A percentile compares a stretch with the other conserved stretches of the same genome.
phyloP scores from a whole-genome alignment of 1,140 invertebrate species.

The Aphidius gifuensis region DNA sequence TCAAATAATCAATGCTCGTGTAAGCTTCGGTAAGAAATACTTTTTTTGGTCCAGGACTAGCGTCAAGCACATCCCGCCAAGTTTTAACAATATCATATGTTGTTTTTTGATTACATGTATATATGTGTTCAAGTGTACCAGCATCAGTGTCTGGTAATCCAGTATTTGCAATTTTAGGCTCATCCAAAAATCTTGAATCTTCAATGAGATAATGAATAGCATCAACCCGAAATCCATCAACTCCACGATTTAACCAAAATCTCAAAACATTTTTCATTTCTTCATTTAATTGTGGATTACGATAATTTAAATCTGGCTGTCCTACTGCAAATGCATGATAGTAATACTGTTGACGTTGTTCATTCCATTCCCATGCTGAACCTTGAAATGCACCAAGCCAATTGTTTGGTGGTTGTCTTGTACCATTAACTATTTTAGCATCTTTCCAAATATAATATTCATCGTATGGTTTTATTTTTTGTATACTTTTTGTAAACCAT shows the following conservation, averaged over 20 bases:
- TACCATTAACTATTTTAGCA: conserved; percentile 36
- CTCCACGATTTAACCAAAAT: conserved; percentile 68
- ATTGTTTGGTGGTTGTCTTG: conserved; percentile 37
- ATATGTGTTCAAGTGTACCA: conserved; percentile 37
- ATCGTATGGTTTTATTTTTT: conserved; percentile 59
- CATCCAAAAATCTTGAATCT: conserved; percentile 42
- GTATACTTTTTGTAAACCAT: conserved; percentile 68
- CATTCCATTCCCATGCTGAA: conserved; percentile 60
- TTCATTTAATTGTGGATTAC: conserved; percentile 54
- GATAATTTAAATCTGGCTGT: conserved; percentile 72
- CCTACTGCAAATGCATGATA: conserved; percentile 61
- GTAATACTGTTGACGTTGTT: conserved; percentile 58
- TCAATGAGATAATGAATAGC: conserved; percentile 57
- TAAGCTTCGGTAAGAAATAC: conserved; percentile 68
- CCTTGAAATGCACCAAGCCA: conserved; percentile 52
- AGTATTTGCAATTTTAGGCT: conserved; percentile 32
- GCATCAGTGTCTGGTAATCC: conserved; percentile 36
- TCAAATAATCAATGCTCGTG: conserved; percentile 54
- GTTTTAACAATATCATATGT: conserved; percentile 44
- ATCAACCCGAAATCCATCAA: conserved; percentile 70
- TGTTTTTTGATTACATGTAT: conserved; percentile 41
- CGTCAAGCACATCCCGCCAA: conserved; percentile 37
- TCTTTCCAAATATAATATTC: conserved; percentile 70
- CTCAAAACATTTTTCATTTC: conserved; percentile 60
- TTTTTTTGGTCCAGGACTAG: conserved; percentile 18